A percentile compares a stretch with the other conserved stretches of the same genome.
Conservation (phyloP, 2,888 invertebrate species). For the Drosophila anceps region DNA sequence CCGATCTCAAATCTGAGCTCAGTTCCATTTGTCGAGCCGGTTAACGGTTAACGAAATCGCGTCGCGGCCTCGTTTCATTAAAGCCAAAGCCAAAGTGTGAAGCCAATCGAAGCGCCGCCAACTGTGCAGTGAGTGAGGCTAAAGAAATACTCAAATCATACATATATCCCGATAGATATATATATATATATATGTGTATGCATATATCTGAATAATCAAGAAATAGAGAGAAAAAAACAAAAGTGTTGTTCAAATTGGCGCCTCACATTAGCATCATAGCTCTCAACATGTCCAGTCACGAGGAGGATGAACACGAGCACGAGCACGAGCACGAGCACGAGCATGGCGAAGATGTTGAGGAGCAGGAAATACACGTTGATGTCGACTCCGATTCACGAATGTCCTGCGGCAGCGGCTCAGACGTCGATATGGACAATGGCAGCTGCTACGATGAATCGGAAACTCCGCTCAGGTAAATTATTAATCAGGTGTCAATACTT, state of each 20-base stretch:
- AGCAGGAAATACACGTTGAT: slow-evolving; percentile 85
- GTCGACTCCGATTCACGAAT: slow-evolving; percentile 85
- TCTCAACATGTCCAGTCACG: slow-evolving; percentile 84
- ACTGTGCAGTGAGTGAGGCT: slow-evolving; percentile 37
- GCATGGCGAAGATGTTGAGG: slow-evolving; percentile 83
- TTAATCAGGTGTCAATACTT: background rate
- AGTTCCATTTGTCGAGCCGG: slow-evolving; percentile 82
- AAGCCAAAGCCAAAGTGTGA: slow-evolving; percentile 18
- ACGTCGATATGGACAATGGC: slow-evolving; percentile 85
- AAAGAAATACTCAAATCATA: slow-evolving; percentile 2
- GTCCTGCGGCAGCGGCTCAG: slow-evolving; percentile 85
- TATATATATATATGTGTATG: background rate
- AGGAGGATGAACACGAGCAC: slow-evolving; percentile 82
- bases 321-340: slow-evolving; percentile 67
- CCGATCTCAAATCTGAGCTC: slow-evolving; percentile 72
- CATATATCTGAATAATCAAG: background rate
- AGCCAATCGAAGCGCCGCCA: slow-evolving; percentile 34
- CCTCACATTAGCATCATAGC: slow-evolving; percentile 44
- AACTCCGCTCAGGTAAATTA: slow-evolving; percentile 83
- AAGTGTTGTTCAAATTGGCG: slow-evolving; percentile 74
- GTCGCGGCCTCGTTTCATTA: slow-evolving; percentile 32
- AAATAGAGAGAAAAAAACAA: background rate
- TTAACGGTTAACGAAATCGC: slow-evolving; percentile 32
- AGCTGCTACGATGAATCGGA: slow-evolving; percentile 86
- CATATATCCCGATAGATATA: slow-evolving; percentile 9